These are phyloP conservation scores for Junco hyemalis DNA, from an alignment of 2,113 vertebrate genomes.

Conservation along the genomic window DNA sequence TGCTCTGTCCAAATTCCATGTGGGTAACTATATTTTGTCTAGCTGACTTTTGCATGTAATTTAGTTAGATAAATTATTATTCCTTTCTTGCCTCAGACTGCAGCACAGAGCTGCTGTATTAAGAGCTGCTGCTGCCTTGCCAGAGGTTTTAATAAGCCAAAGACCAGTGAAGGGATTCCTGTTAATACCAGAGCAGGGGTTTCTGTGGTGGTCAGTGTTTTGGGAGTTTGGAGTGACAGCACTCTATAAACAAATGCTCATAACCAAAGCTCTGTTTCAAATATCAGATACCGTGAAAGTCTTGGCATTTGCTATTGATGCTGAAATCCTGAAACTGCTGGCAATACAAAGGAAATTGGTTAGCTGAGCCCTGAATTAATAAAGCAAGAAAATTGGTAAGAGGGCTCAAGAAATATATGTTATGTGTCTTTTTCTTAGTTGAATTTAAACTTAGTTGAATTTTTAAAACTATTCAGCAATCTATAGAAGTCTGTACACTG, in stretches of 20 bases:
- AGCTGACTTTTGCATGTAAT: constrained; percentile 2
- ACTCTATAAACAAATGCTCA: not conserved
- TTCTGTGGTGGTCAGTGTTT: not conserved
- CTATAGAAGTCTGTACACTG: not conserved
- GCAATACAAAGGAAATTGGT: not conserved
- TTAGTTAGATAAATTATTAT: not conserved
- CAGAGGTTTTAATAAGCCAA: not conserved
- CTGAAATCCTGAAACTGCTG: not conserved
- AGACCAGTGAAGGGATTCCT: not conserved
- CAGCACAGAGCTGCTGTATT: not conserved
- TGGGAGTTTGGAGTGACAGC: not conserved
- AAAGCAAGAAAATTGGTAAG: not conserved
- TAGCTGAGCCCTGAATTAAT: not conserved
- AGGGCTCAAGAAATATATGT: not conserved
- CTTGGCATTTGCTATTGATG: not conserved
- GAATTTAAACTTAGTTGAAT: not conserved
- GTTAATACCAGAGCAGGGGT: not conserved
- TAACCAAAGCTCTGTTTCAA: not conserved
- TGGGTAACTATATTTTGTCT: not conserved
- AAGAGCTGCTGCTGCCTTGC: not conserved
- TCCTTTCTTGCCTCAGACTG: not conserved
- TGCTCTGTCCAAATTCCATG: not conserved
- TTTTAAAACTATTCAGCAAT: not conserved
- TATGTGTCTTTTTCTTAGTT: not conserved
- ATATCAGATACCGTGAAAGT: not conserved